Evolutionary conservation across 2,113 vertebrate species (phyloP), one percentile per base, ranked within the genome.

Genomic region (Podilymbus podiceps): DNA sequence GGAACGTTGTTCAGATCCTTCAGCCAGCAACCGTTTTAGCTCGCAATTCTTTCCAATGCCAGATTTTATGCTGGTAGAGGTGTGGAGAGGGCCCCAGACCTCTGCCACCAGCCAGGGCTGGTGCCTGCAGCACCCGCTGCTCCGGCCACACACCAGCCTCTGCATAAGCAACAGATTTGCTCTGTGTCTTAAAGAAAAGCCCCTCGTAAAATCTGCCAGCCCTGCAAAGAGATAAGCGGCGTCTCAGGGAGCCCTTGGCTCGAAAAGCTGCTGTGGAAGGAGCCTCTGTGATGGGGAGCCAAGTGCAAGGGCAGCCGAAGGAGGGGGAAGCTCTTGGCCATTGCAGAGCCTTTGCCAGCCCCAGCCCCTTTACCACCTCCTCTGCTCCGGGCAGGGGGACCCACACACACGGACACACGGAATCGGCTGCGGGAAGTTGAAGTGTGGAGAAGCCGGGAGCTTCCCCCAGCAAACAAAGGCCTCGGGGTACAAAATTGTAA

Each of bases 261-360:
- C 0, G 0, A 46, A 30, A 68, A 50, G 17, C 73, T 68, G 47
- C 44, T 52, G 7, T 4, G 0, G 67, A 89, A 83, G 68, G 58
- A 86, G 47, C 38, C 20, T 55, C 62, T 63, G 42, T 63, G 93
- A 49, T 62, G 62, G 38, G 67, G 67, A 87, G 62, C 68, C 62
- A 50, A 63, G 58, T 0, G 13, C 3, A 5, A 63, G 67, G 40
- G 33, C 0, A 0, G 30, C 28, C 2, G 0, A 52, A 35, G 50
- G 33, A 69, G 33, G 11, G 21, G 80, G 76, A 73, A 5, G 7
- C 46, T 75, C 38, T 44, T 3, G 0, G 38, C 19, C 21, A 5
- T 35, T 38, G 49, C 44, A 35, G 52, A 71, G 58, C 31, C 15
- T 55, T 55, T 56, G 14, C 47, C 38, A 1, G 42, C 35, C 67